Evolutionary conservation across 2,888 invertebrate species (phyloP), one percentile per base, ranked within the genome.

Genomic region (Fragum whitleyi): DNA sequence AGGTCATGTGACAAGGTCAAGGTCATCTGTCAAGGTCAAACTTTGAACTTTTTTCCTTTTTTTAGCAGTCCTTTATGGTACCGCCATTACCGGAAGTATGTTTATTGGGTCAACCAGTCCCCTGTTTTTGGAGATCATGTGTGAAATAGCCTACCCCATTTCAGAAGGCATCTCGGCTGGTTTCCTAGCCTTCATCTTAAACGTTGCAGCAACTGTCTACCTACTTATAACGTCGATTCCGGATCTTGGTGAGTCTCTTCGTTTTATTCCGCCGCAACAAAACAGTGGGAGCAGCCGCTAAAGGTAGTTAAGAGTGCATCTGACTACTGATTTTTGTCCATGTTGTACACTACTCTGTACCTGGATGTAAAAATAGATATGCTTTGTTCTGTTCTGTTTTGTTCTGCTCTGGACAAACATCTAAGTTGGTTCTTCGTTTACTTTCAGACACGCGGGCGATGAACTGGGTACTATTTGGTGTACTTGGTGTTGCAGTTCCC

Each of bases 91-190:
- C 14, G 68, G 74, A 11, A 51, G 68, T 14, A 32, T 74, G 28
- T 74, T 75, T 57, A 57, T 82, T 23, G 65, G 61, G 28, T 42
- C 75, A 16, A 68, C 71, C 62, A 65, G 42, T 2, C 86, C 86
- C 14, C 51, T 84, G 51, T 86, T 84, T 67, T 39, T 79, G 14
- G 86, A 86, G 42, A 78, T 83, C 9, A 71, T 77, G 6, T 86
- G 86, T 68, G 86, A 86, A 42, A 69, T 73, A 19, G 67, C 84
- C 11, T 84, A 86, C 69, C 86, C 86, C 6, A 70, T 80, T n/a
- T 77, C 78, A 29, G 86, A 86, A 26, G 83, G 81, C 0, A 59
- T 84, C 19, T 78, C 77, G 9, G 68, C 77, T 5, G 80, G 82
- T 16, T 74, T 81, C 61, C 77, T 84, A 16, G 72, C 77, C 7